A percentile compares a stretch with the other conserved stretches of the same genome.
These are phyloP conservation scores for Sycophila texana DNA, from an alignment of 2,888 invertebrate species.

Conservation along the genomic window DNA sequence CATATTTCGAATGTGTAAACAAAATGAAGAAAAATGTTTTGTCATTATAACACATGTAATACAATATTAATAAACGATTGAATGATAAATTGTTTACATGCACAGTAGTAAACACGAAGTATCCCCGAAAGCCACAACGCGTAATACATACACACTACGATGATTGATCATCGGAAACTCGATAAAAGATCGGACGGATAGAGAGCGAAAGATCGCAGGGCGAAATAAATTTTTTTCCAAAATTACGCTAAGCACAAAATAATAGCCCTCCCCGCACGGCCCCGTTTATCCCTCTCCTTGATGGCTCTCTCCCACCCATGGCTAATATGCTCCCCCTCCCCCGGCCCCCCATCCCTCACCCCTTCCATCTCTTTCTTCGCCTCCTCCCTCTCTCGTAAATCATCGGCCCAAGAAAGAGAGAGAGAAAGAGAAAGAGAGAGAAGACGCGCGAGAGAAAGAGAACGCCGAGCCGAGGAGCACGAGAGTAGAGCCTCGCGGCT, in stretches of 20 bases:
- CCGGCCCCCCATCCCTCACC: not conserved
- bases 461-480: not conserved
- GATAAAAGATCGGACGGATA: too few species aligned
- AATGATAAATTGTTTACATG: too few species aligned
- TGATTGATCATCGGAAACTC: too few species aligned
- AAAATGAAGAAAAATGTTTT: too few species aligned
- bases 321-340: conserved; percentile 5
- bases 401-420: conserved; percentile 6
- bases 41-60: too few species aligned
- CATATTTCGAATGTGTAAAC: too few species aligned
- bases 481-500: not conserved
- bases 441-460: not conserved
- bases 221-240: not conserved
- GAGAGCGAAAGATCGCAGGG: not conserved
- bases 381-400: conserved; percentile 18
- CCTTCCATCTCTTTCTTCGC: not conserved
- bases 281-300: not conserved
- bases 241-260: conserved; percentile 20
- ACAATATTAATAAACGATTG: too few species aligned
- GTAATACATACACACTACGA: too few species aligned
- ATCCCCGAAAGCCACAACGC: too few species aligned
- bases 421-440: not conserved
- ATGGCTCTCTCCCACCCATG: conserved; percentile 11
- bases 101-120: too few species aligned
- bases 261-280: conserved; percentile 7